A percentile compares a stretch with the other conserved stretches of the same genome.
phyloP scores from a whole-genome alignment of 2,797 vertebrate species.

The Gallirallus australis region DNA sequence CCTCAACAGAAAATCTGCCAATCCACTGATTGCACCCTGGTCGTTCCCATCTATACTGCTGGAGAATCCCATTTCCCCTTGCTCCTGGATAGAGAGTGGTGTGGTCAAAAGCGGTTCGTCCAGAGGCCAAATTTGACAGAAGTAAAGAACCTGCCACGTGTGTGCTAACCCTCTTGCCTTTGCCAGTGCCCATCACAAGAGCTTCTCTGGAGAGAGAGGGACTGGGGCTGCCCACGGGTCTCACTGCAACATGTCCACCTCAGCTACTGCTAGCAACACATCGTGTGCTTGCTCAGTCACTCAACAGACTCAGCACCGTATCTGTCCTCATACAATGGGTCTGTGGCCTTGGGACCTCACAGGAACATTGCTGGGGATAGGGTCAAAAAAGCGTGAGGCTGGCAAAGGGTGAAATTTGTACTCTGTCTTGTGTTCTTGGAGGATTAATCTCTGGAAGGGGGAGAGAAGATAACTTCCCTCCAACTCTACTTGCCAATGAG shows the following conservation, averaged over 20 bases:
- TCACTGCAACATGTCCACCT: neutral
- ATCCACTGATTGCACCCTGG: neutral
- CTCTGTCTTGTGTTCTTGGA: neutral
- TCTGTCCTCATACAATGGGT: fast-evolving
- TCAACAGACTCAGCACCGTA: fast-evolving
- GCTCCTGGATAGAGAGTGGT: fast-evolving
- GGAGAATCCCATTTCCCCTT: neutral
- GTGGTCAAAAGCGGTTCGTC: neutral
- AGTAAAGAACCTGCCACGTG: neutral
- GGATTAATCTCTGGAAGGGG: neutral
- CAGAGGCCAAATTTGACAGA: fast-evolving
- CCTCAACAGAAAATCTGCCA: neutral
- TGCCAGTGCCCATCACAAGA: neutral
- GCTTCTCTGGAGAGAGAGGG: neutral
- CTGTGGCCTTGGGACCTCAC: neutral
- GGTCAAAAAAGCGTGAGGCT: neutral
- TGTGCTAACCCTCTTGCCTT: neutral
- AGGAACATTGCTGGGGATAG: fast-evolving
- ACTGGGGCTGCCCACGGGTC: neutral
- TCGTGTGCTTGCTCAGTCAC: fast-evolving
- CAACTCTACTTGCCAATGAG: neutral
- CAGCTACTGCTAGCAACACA: fast-evolving
- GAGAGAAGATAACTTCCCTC: neutral
- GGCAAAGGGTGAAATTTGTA: neutral
- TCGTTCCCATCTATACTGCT: neutral